A percentile compares a stretch with the other conserved stretches of the same genome.
Evolutionary conservation across 1,140 invertebrate genomes (phyloP).

Genomic region (Lutraria rhynchaena): DNA sequence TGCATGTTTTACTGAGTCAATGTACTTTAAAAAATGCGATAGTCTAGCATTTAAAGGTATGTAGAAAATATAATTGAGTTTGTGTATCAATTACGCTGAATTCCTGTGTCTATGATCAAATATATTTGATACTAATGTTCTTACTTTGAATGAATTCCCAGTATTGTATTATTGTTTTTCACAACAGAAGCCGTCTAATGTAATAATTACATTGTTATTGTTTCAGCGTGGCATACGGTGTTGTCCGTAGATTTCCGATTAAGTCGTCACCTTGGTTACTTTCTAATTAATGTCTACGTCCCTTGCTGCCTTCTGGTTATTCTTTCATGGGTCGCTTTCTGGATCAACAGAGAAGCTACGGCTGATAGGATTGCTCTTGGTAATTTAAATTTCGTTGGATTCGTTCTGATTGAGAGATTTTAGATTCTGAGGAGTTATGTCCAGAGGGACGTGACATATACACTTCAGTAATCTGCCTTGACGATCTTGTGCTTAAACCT

Average conservation of each 20-base stretch:
- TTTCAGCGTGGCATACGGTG: slow-evolving; percentile 74
- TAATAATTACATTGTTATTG: too few species aligned
- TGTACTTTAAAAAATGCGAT: too few species aligned
- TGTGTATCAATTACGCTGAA: too few species aligned
- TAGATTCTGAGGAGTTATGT: too few species aligned
- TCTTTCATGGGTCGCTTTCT: slow-evolving; percentile 82
- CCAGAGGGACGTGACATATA: too few species aligned
- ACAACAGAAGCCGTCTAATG: too few species aligned
- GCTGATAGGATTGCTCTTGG: slow-evolving; percentile 92
- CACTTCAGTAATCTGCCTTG: too few species aligned
- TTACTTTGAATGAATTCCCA: not conserved
- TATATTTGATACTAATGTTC: not conserved
- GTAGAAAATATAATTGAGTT: too few species aligned
- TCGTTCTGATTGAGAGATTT: slow-evolving; percentile 18
- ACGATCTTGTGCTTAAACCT: too few species aligned
- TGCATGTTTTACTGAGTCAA: too few species aligned
- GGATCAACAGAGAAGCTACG: slow-evolving; percentile 96
- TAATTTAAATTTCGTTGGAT: slow-evolving; percentile 75
- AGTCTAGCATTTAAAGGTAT: too few species aligned
- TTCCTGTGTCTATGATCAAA: not conserved
- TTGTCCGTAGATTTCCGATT: slow-evolving; percentile 78
- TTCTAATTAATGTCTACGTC: slow-evolving; percentile 81
- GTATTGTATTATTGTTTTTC: too few species aligned
- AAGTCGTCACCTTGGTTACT: slow-evolving; percentile 81
- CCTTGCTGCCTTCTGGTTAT: slow-evolving; percentile 81